Percentiles rank a stretch among this genome's conserved stretches.
Evolutionary conservation across 2,797 vertebrate species (phyloP).

Genomic region (Protosalanx chinensis): DNA sequence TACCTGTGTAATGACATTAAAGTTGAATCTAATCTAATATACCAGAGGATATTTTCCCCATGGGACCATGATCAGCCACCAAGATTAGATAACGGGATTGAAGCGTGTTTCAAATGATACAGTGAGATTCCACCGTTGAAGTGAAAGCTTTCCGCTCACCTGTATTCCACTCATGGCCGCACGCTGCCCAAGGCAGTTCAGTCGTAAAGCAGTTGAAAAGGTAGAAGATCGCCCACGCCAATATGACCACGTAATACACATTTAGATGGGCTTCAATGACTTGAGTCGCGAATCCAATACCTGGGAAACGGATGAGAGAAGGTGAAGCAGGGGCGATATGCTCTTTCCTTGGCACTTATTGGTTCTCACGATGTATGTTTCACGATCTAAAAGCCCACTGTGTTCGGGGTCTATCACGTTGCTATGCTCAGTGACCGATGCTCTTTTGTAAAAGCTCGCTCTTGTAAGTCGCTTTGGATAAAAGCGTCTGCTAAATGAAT

Average conservation of each 20-base stretch:
- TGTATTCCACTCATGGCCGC: slow-evolving; percentile 99
- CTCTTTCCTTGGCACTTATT: too few species aligned
- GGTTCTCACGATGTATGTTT: too few species aligned
- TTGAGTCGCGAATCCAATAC: slow-evolving; percentile 97
- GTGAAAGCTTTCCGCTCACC: slow-evolving; percentile 68
- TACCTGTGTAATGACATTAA: too few species aligned
- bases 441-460: too few species aligned
- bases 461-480: too few species aligned
- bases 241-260: slow-evolving; percentile 95
- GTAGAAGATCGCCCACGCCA: slow-evolving; percentile 98
- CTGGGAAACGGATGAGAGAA: slow-evolving; percentile 55
- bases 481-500: too few species aligned
- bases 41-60: too few species aligned
- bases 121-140: not conserved
- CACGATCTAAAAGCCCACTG: too few species aligned
- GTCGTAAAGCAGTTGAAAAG: slow-evolving; percentile 97
- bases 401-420: too few species aligned
- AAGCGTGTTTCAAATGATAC: not conserved
- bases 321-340: not conserved
- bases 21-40: too few species aligned
- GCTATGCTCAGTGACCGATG: too few species aligned
- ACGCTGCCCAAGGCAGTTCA: slow-evolving; percentile 94
- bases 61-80: not conserved
- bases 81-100: not conserved
- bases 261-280: slow-evolving; percentile 97